Evolutionary conservation across 2,888 invertebrate genomes (phyloP), one percentile per base, ranked within the genome.

Genomic region (Brachyptera risi): DNA sequence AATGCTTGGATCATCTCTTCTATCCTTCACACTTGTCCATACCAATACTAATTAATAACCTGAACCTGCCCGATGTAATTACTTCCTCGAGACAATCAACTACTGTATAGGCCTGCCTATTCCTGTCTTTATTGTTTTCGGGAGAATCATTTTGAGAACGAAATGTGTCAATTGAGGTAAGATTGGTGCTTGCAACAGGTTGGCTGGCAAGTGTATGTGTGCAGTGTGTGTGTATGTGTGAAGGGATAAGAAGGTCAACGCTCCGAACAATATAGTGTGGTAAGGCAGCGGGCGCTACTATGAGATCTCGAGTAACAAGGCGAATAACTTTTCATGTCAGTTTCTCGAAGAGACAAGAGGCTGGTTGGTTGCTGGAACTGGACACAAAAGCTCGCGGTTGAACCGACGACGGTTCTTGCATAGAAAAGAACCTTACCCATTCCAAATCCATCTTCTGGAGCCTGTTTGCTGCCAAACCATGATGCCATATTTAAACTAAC

Each of bases 401-500:
- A 17, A n/a, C n/a, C 19, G 23, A 50, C 21, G 50, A 50, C 26
- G 50, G 31, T 31, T 9, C 50, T 24, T 37, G 54, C 54, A 54
- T 54, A 37, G 54, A 54, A 54, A 54, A 37, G 19, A 54, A 54
- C 54, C 54, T 54, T 21, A 51, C 51, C 51, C 31, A 51, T 49
- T 49, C 49, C 49, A 49, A 49, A 51, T 51, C 26, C 17, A 21
- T 17, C 50, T 51, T 24, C 49, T 49, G 24, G 49, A 49, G 49
- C 49, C 49, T 49, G 49, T 49, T 49, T 49, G 49, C n/a, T 49
- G 50, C n/a, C 24, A 13, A 51, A 23, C 50, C 24, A 51, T 31
- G 50, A 51, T 51, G 50, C 50, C 50, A 51, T 51, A 26, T 51
- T 31, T 51, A 51, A 51, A n/a, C n/a, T n/a, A 38, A 15, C 40